These are phyloP conservation scores for Bergia sp. DNA, from an alignment of 92 coral and sea anemone genomes.

Conservation along the genomic window DNA sequence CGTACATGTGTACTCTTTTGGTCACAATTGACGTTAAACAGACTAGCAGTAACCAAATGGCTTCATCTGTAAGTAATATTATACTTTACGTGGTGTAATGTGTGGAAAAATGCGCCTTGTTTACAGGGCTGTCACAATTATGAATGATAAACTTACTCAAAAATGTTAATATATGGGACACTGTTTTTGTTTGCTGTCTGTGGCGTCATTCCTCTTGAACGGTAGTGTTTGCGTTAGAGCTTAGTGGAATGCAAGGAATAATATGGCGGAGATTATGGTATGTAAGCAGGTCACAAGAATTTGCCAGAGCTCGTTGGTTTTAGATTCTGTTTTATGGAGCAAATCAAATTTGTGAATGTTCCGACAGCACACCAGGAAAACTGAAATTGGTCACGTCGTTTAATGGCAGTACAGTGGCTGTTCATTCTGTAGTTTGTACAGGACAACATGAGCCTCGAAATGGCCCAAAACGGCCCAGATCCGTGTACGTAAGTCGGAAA, in stretches of 20 bases:
- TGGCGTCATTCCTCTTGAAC: conserved; percentile 37
- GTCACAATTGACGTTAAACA: background rate
- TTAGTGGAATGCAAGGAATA: conserved; percentile 33
- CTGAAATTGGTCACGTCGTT: background rate
- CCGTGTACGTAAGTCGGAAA: conserved; percentile 32
- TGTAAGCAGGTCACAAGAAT: background rate
- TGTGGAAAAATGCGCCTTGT: background rate
- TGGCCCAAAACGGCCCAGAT: conserved; percentile 15
- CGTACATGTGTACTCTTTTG: background rate
- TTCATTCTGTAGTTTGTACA: background rate
- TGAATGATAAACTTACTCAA: background rate
- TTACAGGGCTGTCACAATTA: conserved; percentile 19
- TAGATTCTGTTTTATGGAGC: background rate
- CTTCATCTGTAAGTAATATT: background rate
- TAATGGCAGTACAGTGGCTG: background rate
- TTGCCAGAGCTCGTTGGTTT: background rate
- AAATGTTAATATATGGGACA: background rate
- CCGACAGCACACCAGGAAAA: background rate
- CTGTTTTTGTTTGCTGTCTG: conserved; percentile 28
- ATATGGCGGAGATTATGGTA: conserved; percentile 40
- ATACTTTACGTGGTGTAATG: background rate
- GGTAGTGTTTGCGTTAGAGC: conserved; percentile 34
- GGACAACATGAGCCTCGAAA: background rate
- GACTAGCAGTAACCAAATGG: background rate
- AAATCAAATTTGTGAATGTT: background rate